A percentile compares a stretch with the other conserved stretches of the same genome.
Conservation (phyloP, 1,140 invertebrate genomes). For the Samia ricini region DNA sequence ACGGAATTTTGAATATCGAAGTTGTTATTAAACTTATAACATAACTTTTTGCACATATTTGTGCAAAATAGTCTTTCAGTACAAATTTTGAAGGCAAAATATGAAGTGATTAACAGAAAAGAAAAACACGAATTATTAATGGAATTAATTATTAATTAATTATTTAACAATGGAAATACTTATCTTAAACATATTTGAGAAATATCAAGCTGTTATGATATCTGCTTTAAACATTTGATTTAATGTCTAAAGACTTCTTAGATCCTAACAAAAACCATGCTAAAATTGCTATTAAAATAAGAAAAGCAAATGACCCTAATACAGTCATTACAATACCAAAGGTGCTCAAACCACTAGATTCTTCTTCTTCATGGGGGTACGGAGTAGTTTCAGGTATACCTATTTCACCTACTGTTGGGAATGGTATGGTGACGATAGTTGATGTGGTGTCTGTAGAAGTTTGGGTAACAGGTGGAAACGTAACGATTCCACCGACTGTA, state of each 20-base stretch:
- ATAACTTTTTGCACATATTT: no score
- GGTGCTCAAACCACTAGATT: not conserved
- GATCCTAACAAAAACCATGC: not conserved
- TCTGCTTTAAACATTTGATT: not conserved
- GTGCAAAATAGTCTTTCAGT: no score
- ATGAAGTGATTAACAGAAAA: no score
- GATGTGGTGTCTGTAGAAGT: not conserved
- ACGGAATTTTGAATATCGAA: no score
- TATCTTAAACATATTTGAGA: not conserved
- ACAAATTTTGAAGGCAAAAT: no score
- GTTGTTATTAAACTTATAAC: no score
- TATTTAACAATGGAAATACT: no score
- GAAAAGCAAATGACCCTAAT: constrained; percentile 8
- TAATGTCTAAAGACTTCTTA: not conserved
- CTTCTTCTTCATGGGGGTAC: not conserved
- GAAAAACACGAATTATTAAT: no score
- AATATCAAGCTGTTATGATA: no score
- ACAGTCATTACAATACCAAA: constrained; percentile 3
- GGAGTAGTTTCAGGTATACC: constrained; percentile 2
- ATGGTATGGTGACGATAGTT: constrained; percentile 2
- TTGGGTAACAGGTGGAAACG: not conserved
- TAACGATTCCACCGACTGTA: constrained; percentile 1
- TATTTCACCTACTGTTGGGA: constrained; percentile 2
- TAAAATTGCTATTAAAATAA: constrained; percentile 3
- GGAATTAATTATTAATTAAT: no score